Percentiles rank a stretch among this genome's conserved stretches.
Evolutionary conservation across 2,797 vertebrate species (phyloP).

Genomic region (Staurois parvus): DNA sequence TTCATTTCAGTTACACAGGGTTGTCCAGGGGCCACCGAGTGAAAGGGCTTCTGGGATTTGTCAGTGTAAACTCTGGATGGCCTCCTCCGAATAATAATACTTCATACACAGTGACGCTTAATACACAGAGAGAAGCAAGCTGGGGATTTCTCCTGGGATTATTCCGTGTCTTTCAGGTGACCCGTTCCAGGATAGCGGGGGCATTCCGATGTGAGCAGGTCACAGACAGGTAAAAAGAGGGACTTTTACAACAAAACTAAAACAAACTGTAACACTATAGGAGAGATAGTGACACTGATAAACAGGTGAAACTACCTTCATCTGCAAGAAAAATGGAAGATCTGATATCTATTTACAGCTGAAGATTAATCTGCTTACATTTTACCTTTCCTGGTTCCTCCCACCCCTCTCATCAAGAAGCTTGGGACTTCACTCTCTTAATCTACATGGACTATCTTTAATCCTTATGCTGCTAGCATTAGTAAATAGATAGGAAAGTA

Average conservation of each 20-base stretch:
- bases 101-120: constrained; percentile 27
- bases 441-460: no score
- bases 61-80: constrained; percentile 62
- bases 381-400: no score
- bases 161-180: neutral
- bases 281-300: no score
- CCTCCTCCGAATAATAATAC: constrained; percentile 41
- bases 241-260: neutral
- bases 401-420: no score
- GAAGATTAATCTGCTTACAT: no score
- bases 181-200: neutral
- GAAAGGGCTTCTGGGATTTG: constrained; percentile 24
- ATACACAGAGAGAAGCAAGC: constrained; percentile 14
- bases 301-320: no score
- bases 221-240: neutral
- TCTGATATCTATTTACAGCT: no score
- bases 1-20: constrained; percentile 27
- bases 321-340: no score
- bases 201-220: neutral
- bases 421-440: no score
- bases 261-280: neutral
- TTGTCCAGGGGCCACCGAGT: constrained; percentile 20
- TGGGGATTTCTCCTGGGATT: neutral
- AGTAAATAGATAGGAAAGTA: no score
- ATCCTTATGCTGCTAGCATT: no score